Conservation (phyloP, 2,888 invertebrate species). For the Dimorphilus gyrociliatus region DNA sequence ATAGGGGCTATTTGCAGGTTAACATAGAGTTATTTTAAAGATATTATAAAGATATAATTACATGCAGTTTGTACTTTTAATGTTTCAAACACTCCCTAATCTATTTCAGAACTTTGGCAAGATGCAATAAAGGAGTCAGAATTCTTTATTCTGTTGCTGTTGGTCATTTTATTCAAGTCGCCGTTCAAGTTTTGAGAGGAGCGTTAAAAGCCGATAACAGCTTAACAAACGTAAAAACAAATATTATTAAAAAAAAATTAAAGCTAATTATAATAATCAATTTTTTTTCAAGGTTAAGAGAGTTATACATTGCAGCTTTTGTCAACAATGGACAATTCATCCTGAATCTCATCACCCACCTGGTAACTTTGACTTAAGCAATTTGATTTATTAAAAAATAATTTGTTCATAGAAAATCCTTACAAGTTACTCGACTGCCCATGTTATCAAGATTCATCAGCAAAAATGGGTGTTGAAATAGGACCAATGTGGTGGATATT, state of each 20-base stretch:
- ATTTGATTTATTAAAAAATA: too few species aligned
- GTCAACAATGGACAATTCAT: constrained; percentile 22
- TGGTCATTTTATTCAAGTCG: constrained; percentile 22
- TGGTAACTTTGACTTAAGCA: too few species aligned
- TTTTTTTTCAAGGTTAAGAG: constrained; percentile 13
- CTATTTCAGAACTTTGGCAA: constrained; percentile 20
- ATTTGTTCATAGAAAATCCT: constrained; percentile 18
- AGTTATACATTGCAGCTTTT: constrained; percentile 26
- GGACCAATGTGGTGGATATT: constrained; percentile 28
- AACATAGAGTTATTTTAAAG: neutral
- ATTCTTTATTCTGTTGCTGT: constrained; percentile 18
- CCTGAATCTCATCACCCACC: too few species aligned
- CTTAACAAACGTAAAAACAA: too few species aligned
- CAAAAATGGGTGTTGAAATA: constrained; percentile 24
- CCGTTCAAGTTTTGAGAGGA: constrained; percentile 16
- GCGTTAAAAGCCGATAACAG: constrained; percentile 15
- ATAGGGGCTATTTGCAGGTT: constrained; percentile 21
- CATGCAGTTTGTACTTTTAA: neutral
- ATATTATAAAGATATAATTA: constrained; percentile 1
- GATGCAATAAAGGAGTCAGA: constrained; percentile 24
- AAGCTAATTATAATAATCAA: neutral
- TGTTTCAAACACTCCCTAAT: neutral
- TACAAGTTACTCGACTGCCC: constrained; percentile 22
- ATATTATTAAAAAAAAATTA: too few species aligned
- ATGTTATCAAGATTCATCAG: constrained; percentile 18